phyloP scores from a whole-genome alignment of 2,888 invertebrate species.

The Tachina lurida region DNA sequence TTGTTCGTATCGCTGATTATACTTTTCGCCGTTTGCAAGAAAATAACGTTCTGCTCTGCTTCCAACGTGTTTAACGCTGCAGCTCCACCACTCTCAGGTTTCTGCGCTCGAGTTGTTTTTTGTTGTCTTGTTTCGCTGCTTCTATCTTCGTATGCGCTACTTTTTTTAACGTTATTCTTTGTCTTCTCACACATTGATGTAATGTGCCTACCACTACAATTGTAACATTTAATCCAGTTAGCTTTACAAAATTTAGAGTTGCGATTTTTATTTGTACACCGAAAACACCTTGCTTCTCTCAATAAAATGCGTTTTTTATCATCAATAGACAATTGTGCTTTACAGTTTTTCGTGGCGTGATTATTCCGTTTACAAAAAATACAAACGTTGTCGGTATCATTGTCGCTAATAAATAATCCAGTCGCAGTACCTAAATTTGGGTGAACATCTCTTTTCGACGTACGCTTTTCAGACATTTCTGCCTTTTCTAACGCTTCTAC shows the following conservation, averaged over 20 bases:
- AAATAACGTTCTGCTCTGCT: conserved; percentile 37
- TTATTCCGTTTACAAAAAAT: conserved; percentile 57
- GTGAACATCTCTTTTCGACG: too few relatives aligned
- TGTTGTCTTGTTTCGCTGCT: conserved; percentile 23
- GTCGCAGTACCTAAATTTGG: too few relatives aligned
- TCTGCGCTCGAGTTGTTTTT: neutral
- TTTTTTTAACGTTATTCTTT: conserved; percentile 2
- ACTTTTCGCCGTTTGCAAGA: conserved; percentile 65
- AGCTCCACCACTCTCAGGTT: conserved; percentile 1
- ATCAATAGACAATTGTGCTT: conserved; percentile 40
- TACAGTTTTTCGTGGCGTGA: conserved; percentile 59
- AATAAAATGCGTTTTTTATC: conserved; percentile 34
- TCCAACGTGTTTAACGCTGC: conserved; percentile 31
- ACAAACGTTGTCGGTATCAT: conserved; percentile 34
- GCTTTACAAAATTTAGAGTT: conserved; percentile 62
- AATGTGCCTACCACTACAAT: conserved; percentile 53
- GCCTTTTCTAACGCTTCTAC: conserved; percentile 27
- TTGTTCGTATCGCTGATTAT: conserved; percentile 48
- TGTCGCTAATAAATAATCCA: neutral
- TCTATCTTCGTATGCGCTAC: neutral
- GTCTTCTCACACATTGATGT: conserved; percentile 60
- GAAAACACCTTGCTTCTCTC: conserved; percentile 61
- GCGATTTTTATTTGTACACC: conserved; percentile 60
- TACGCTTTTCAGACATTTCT: too few relatives aligned
- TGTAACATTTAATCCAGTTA: conserved; percentile 53